Base-by-base conservation (phyloP, 2,113 vertebrate species). In the Alces alces region DNA sequence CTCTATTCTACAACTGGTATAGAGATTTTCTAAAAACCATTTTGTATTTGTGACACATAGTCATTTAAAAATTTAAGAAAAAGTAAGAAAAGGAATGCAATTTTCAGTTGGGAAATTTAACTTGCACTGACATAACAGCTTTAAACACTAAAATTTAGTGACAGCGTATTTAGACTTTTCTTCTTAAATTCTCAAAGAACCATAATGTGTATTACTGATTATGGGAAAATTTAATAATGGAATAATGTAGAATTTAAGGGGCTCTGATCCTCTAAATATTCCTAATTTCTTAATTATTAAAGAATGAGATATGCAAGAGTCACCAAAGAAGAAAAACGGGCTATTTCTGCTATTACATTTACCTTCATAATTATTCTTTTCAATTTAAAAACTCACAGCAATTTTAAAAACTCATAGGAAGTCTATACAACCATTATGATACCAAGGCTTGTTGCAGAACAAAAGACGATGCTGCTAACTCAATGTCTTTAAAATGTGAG, bases 381-480 rank as follows among this genome's bases (percentile, higher is more conserved):
- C 15, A 80, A 95, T 86, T 91, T 58, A 87, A 66, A 95, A 95
- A 58, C 45, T 47, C 11, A 60, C 76, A 13, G 33, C 13, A 58
- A 94, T 83, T 92, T 55, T 85, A 70, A 95, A 95, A 95, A 60
- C 13, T 76, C 50, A 78, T 27, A 83, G 30, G n/a, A 94, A 95
- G 39, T 78, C n/a, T 83, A 3, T 78, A 82, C 70, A 11, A 83
- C 21, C 8, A 54, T 84, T 76, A 91, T 96, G 93, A 93, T 83
- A 33, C 4, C 78, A 60, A 45, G 25, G 43, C 58, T 39, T 54
- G 55, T 39, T 58, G 28, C 16, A 93, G 86, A 80, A 85, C 58
- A 64, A 85, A 82, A 84, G 52, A 91, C 17, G 82, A 45, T 10
- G 30, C 47, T 45, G 55, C 2, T 36, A 61, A 95, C 3, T 80